Conservation (phyloP, 2,888 invertebrate species). For the Branchellion lobata region DNA sequence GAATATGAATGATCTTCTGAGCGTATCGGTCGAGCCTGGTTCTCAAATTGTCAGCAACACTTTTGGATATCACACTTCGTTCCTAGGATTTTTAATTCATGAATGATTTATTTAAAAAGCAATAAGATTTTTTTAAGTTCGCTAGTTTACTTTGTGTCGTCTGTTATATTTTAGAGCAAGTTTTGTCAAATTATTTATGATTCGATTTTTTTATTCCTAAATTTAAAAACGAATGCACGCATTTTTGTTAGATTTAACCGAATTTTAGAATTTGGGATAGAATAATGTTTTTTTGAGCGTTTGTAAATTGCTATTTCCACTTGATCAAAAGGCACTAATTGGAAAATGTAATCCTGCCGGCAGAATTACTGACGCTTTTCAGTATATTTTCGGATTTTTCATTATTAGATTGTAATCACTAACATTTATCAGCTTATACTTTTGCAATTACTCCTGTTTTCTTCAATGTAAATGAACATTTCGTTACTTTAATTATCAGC, state of each 20-base stretch:
- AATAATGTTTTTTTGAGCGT: background rate
- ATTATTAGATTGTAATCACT: background rate
- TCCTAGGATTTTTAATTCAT: slow-evolving; percentile 42
- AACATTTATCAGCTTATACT: background rate
- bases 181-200: background rate
- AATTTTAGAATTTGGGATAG: background rate
- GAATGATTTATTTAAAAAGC: slow-evolving; percentile 12
- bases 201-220: background rate
- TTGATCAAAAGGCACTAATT: background rate
- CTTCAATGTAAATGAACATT: too few relatives aligned
- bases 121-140: slow-evolving; percentile 13
- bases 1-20: slow-evolving; percentile 22
- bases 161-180: background rate
- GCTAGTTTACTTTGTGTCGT: slow-evolving; percentile 2
- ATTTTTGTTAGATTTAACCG: slow-evolving; percentile 1
- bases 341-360: slow-evolving; percentile 24
- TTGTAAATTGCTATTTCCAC: background rate
- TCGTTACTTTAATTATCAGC: too few relatives aligned
- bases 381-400: background rate
- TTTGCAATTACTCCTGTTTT: background rate
- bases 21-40: slow-evolving; percentile 29
- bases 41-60: slow-evolving; percentile 24
- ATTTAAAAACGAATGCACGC: background rate
- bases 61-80: slow-evolving; percentile 44
- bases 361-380: background rate